These are phyloP conservation scores for Cladopsammia gracilis DNA, from an alignment of 64 coral and sea anemone species.

Conservation along the genomic window DNA sequence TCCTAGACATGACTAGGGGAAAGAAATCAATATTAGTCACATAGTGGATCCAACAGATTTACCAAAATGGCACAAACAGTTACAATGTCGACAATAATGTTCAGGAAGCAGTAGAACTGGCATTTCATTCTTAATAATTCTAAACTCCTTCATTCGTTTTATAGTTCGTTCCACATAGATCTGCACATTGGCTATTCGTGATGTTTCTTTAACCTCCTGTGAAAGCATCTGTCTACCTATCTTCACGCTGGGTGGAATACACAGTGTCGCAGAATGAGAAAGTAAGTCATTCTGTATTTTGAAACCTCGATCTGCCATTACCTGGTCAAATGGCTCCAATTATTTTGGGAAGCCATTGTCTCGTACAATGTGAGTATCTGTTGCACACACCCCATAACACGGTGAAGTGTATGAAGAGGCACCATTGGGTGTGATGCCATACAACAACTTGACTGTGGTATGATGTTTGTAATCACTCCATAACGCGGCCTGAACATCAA, in stretches of 20 bases:
- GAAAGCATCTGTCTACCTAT: constrained; percentile 11
- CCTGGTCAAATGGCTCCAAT: constrained; percentile 46
- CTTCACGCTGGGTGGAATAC: constrained; percentile 15
- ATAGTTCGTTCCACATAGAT: constrained; percentile 46
- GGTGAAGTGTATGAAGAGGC: constrained; percentile 2
- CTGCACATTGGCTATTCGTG: constrained; percentile 29
- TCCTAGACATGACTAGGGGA: background rate
- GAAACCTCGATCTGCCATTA: constrained; percentile 55
- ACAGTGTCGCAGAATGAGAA: constrained; percentile 14
- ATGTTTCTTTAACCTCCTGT: constrained; percentile 37
- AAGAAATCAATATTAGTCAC: background rate
- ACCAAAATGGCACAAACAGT: constrained; percentile 36
- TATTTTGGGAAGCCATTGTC: constrained; percentile 39
- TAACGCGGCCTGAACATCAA: constrained; percentile 20
- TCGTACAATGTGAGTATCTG: background rate
- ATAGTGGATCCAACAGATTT: constrained; percentile 30
- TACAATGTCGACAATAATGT: constrained; percentile 45
- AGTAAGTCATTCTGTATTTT: constrained; percentile 37
- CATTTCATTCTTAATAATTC: constrained; percentile 34
- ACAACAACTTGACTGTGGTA: constrained; percentile 22
- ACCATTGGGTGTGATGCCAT: constrained; percentile 19
- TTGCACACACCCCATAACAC: constrained; percentile 15
- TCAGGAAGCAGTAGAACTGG: constrained; percentile 8
- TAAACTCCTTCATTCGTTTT: constrained; percentile 42
- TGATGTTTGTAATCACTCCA: constrained; percentile 50